Conservation (phyloP, 2,797 vertebrate genomes). For the Graptemys geographica region DNA sequence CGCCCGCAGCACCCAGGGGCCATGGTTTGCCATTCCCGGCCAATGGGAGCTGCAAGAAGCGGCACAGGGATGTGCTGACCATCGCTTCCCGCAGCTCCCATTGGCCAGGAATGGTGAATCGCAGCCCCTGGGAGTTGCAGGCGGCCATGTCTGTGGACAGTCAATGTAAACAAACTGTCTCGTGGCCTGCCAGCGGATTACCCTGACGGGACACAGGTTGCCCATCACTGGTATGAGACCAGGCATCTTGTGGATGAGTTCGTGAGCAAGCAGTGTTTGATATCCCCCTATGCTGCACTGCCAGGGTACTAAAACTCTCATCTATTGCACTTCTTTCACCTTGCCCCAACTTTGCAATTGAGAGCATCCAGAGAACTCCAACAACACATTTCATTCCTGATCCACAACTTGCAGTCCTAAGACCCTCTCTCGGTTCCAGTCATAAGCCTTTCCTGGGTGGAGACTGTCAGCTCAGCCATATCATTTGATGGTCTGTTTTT, state of each 20-base stretch:
- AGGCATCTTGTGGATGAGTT: not conserved
- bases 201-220: no score
- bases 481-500: not conserved
- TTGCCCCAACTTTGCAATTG: not conserved
- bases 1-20: no score
- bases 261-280: not conserved
- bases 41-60: no score
- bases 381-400: not conserved
- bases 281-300: not conserved
- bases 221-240: no score
- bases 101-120: no score
- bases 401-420: not conserved
- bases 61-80: no score
- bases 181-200: no score
- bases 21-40: no score
- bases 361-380: not conserved
- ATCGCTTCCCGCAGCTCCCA: no score
- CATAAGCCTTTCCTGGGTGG: not conserved
- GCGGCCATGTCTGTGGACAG: no score
- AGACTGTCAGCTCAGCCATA: accelerated
- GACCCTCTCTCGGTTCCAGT: not conserved
- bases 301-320: not conserved
- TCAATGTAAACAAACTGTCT: no score
- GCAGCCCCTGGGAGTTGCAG: no score
- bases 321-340: not conserved